Evolutionary conservation across 2,113 vertebrate genomes (phyloP).

Genomic region (Rhagologus leucostigma): DNA sequence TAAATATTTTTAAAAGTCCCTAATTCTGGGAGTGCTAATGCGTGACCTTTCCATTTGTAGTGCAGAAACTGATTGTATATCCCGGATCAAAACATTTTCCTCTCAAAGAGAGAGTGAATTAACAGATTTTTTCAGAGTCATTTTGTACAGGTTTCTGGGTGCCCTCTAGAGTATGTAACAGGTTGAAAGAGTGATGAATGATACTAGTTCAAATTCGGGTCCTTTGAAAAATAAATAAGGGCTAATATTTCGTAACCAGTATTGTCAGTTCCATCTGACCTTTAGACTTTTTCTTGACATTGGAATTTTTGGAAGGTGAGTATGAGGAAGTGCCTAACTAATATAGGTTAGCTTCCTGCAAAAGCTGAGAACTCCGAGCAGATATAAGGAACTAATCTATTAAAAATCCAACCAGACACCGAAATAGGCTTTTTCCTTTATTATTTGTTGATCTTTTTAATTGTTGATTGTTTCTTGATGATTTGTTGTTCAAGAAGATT

Average conservation of each 20-base stretch:
- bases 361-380: background rate
- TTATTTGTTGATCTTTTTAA: background rate
- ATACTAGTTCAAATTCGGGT: background rate
- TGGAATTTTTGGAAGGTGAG: background rate
- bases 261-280: background rate
- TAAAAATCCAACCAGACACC: background rate
- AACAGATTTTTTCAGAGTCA: background rate
- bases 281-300: background rate
- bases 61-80: background rate
- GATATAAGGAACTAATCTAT: background rate
- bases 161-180: background rate
- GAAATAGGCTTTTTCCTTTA: background rate
- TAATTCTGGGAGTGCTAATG: background rate
- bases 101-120: background rate
- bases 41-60: background rate
- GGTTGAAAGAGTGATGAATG: background rate
- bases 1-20: background rate
- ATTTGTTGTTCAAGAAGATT: background rate
- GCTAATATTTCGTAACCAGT: background rate
- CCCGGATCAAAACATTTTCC: background rate
- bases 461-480: too few species aligned
- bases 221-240: background rate
- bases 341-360: background rate
- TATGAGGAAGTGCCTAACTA: background rate
- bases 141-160: background rate